Evolutionary conservation across 2,113 vertebrate species (phyloP).

Genomic region (Gymnarchus niloticus): DNA sequence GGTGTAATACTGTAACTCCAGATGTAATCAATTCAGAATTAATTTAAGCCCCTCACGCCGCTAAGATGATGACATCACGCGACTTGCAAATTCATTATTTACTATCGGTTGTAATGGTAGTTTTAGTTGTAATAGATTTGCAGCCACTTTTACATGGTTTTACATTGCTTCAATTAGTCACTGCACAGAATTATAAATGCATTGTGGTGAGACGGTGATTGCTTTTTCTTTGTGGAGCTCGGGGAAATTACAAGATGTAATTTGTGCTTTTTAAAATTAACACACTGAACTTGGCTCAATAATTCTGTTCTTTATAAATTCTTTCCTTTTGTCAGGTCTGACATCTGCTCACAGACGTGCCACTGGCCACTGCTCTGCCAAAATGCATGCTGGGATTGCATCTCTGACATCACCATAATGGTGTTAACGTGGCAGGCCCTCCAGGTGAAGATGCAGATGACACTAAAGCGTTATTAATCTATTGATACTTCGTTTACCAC

Average conservation of each 20-base stretch:
- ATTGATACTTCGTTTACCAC: conserved; percentile 69
- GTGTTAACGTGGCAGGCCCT: conserved; percentile 42
- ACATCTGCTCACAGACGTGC: background rate
- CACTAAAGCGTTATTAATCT: conserved; percentile 64
- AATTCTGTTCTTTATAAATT: background rate
- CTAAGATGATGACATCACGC: conserved; percentile 16
- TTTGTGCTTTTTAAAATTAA: background rate
- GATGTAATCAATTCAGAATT: conserved; percentile 15
- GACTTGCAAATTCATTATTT: conserved; percentile 60
- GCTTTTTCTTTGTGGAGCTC: background rate
- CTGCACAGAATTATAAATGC: background rate
- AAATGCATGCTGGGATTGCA: background rate
- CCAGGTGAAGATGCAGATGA: conserved; percentile 63
- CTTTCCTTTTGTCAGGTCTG: no score
- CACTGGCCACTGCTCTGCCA: background rate
- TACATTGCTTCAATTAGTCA: background rate
- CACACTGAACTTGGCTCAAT: background rate
- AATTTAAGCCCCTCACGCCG: background rate
- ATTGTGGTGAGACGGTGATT: no score
- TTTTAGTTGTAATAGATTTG: conserved; percentile 12
- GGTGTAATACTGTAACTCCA: background rate
- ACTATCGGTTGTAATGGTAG: background rate
- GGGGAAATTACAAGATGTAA: background rate
- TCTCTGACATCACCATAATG: background rate
- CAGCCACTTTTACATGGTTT: background rate